Evolutionary conservation across 2,113 vertebrate species (phyloP).

Genomic region (Ellobius talpinus): DNA sequence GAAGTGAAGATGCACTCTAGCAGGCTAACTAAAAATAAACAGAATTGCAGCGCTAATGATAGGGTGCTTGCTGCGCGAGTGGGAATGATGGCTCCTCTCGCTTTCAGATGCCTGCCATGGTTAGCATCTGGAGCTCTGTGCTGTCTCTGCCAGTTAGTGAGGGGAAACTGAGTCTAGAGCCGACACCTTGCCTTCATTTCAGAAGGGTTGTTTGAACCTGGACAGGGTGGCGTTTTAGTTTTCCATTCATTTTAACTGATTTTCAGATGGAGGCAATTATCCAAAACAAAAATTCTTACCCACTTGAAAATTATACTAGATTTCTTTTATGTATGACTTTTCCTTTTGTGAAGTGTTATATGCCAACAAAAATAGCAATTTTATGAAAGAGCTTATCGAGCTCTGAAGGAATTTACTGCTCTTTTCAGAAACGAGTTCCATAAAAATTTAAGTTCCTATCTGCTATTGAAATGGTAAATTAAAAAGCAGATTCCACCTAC

Average conservation of each 20-base stretch:
- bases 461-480: slow-evolving; percentile 4
- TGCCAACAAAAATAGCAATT: not conserved
- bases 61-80: not conserved
- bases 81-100: not conserved
- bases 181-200: slow-evolving; percentile 7
- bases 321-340: not conserved
- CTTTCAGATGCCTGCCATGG: slow-evolving; percentile 21
- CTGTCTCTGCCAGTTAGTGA: not conserved
- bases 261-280: slow-evolving; percentile 12
- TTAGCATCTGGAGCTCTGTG: not conserved
- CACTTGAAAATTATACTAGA: slow-evolving; percentile 22
- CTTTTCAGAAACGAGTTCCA: slow-evolving; percentile 22
- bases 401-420: slow-evolving; percentile 4
- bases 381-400: not conserved
- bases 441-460: not conserved
- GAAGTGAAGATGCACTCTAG: slow-evolving; percentile 39
- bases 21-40: slow-evolving; percentile 64
- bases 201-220: not conserved
- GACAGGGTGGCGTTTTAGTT: not conserved
- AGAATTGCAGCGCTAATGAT: slow-evolving; percentile 35
- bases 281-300: slow-evolving; percentile 30
- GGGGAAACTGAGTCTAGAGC: slow-evolving; percentile 10
- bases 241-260: not conserved
- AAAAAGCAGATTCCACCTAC: not conserved
- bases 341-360: slow-evolving; percentile 45